These are phyloP conservation scores for Papilio glaucus DNA, from an alignment of 1,140 invertebrate species.

Conservation along the genomic window DNA sequence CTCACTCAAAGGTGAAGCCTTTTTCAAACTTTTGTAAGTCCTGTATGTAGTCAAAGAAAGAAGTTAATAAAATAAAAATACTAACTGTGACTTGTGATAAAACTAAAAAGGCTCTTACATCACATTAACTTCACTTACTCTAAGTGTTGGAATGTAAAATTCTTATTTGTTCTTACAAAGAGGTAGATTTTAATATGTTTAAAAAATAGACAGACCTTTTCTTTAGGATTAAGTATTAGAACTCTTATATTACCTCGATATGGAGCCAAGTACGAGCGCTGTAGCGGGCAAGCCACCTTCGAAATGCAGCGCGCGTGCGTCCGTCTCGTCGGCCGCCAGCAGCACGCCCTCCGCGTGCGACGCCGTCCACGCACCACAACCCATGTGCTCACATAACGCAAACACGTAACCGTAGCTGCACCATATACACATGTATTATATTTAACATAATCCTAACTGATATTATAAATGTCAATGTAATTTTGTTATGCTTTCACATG, in stretches of 20 bases:
- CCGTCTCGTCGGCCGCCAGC: constrained; percentile 97
- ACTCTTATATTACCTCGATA: constrained; percentile 42
- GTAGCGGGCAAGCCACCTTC: constrained; percentile 92
- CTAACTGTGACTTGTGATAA: too few relatives aligned
- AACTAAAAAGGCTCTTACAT: too few relatives aligned
- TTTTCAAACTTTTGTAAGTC: constrained; percentile 88
- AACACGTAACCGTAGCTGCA: constrained; percentile 92
- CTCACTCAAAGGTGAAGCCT: constrained; percentile 88
- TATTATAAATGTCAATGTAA: too few relatives aligned
- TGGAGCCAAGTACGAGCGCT: constrained; percentile 79
- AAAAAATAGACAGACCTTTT: too few relatives aligned
- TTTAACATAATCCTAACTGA: too few relatives aligned
- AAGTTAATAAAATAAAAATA: constrained; percentile 1
- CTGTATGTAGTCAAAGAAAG: constrained; percentile 85
- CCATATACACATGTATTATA: too few relatives aligned
- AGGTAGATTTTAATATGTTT: too few relatives aligned
- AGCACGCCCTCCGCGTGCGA: constrained; percentile 95
- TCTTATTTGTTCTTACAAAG: too few relatives aligned
- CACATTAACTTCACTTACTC: too few relatives aligned
- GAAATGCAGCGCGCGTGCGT: constrained; percentile 94
- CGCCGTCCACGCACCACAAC: constrained; percentile 87
- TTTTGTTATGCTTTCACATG: too few relatives aligned
- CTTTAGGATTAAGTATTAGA: too few relatives aligned
- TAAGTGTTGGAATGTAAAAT: too few relatives aligned
- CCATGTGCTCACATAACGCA: constrained; percentile 89